phyloP scores from a whole-genome alignment of 2,888 invertebrate species.

The Eupelmus urozonus region DNA sequence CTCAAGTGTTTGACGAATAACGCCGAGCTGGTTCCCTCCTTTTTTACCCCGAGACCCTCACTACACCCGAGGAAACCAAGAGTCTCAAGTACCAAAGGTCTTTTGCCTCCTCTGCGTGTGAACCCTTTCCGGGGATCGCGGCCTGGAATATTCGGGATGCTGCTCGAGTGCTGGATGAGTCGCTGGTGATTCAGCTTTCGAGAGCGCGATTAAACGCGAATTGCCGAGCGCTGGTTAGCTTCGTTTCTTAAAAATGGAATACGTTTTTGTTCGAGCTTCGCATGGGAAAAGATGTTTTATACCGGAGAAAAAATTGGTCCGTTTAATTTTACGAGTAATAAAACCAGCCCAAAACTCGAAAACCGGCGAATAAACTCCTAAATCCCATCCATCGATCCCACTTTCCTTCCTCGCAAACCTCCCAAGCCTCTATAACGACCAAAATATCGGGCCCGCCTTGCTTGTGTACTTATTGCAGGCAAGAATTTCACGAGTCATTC shows the following conservation, averaged over 20 bases:
- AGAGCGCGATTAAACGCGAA: not conserved
- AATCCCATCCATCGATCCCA: too few relatives aligned
- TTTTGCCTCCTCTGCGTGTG: not conserved
- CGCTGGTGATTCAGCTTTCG: not conserved
- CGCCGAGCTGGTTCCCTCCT: not conserved
- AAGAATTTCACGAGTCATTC: conserved; percentile 31
- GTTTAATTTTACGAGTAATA: too few relatives aligned
- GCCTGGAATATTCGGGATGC: conserved; percentile 12
- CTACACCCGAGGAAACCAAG: not conserved
- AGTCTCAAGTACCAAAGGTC: not conserved
- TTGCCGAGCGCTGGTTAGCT: too few relatives aligned
- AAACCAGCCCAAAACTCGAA: too few relatives aligned
- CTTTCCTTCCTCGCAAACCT: not conserved
- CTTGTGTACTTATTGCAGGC: not conserved
- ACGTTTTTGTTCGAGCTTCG: too few relatives aligned
- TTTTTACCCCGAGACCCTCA: not conserved
- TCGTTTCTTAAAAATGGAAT: too few relatives aligned
- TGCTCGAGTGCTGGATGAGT: conserved; percentile 1
- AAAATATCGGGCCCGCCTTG: conserved; percentile 14
- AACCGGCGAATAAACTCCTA: too few relatives aligned
- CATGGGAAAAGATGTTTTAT: too few relatives aligned
- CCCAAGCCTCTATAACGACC: not conserved
- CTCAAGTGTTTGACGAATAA: conserved; percentile 36
- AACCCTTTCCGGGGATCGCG: conserved; percentile 17
- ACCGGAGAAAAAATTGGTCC: too few relatives aligned